Evolutionary conservation across 2,113 vertebrate genomes (phyloP).

Genomic region (Castor canadensis): DNA sequence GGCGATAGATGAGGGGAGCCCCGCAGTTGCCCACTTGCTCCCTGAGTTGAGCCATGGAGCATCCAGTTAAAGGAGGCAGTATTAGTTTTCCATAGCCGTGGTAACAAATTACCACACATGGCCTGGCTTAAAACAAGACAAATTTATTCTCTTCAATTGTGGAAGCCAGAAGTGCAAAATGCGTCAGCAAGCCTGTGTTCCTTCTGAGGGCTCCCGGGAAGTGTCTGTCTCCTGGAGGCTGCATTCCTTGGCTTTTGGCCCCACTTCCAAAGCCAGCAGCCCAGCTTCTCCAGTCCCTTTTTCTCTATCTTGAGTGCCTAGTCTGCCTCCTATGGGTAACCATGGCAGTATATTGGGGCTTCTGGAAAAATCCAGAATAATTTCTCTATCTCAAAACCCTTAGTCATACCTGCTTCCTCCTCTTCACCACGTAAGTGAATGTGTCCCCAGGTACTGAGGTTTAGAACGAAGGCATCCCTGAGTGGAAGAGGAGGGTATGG

Average conservation of each 20-base stretch:
- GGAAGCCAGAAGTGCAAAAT: background rate
- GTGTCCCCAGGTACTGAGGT: background rate
- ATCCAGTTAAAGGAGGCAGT: no score
- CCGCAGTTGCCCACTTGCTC: background rate
- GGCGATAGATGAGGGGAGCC: fast-evolving
- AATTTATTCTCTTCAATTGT: background rate
- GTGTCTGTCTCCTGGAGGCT: background rate
- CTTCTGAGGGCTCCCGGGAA: background rate
- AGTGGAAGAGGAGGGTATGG: background rate
- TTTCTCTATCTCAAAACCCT: background rate
- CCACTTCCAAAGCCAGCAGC: background rate
- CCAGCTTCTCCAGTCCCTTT: background rate
- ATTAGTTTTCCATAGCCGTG: background rate
- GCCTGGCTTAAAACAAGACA: background rate
- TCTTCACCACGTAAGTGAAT: background rate
- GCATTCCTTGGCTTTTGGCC: background rate
- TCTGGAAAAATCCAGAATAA: background rate
- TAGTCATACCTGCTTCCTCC: background rate
- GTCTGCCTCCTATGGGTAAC: background rate
- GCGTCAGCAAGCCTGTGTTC: background rate
- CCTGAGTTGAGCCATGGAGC: background rate
- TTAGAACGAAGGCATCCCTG: background rate
- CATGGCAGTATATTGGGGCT: fast-evolving
- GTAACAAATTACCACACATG: background rate
- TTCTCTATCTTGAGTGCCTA: background rate